A percentile compares a stretch with the other conserved stretches of the same genome.
Conservation (phyloP, 1,140 invertebrate genomes). For the Helicoverpa zea region DNA sequence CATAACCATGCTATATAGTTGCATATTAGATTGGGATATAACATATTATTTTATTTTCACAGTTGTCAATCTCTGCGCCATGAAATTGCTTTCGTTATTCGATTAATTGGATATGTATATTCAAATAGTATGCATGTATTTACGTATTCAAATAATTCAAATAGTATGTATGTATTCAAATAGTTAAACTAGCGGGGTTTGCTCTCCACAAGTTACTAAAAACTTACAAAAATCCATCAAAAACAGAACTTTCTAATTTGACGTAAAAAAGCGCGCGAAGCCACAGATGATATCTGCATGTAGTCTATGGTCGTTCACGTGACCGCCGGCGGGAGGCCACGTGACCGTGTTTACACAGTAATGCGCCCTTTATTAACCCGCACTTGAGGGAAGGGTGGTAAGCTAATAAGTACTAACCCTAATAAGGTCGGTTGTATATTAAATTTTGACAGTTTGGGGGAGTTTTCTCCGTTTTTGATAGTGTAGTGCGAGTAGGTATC, state of each 20-base stretch:
- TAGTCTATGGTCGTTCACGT: constrained; percentile 65
- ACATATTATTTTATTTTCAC: no score
- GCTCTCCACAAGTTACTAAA: no score
- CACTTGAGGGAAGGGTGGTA: constrained; percentile 42
- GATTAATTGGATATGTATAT: no score
- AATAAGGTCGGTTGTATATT: constrained; percentile 48
- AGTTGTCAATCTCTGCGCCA: no score
- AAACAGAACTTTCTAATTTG: constrained; percentile 29
- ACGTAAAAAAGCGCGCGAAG: constrained; percentile 62
- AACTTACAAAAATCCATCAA: neutral
- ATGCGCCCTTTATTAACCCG: constrained; percentile 71
- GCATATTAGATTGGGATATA: neutral
- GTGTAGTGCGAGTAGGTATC: no score
- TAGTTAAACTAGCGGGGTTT: no score
- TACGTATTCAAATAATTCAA: no score
- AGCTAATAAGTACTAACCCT: constrained; percentile 49
- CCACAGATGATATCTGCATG: constrained; percentile 76
- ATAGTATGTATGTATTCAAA: no score
- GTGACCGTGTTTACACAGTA: constrained; percentile 71
- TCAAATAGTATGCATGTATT: no score
- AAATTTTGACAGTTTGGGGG: constrained; percentile 39
- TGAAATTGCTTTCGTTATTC: no score
- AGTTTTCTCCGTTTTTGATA: constrained; percentile 1
- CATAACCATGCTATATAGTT: no score
- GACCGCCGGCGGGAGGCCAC: constrained; percentile 67